Evolutionary conservation across 1,140 invertebrate genomes (phyloP).

Genomic region (Drosophila sechellia): DNA sequence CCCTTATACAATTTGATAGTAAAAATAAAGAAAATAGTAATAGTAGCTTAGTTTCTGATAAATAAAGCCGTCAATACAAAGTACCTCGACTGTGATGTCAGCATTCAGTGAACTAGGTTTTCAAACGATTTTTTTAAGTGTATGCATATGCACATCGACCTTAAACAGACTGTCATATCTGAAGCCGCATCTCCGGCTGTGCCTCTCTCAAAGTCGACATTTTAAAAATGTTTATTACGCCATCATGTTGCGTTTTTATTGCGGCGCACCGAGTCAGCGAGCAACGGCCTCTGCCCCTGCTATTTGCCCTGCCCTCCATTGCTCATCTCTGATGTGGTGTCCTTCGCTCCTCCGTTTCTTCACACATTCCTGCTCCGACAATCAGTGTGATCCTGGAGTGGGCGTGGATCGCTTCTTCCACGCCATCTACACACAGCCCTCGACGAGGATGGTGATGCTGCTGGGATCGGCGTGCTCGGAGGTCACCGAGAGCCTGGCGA

Average conservation of each 20-base stretch:
- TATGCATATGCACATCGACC: constrained; percentile 30
- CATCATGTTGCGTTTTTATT: constrained; percentile 73
- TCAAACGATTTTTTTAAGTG: constrained; percentile 4
- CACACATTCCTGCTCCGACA: neutral
- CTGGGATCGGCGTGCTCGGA: constrained; percentile 95
- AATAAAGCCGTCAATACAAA: too few species aligned
- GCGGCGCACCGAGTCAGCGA: constrained; percentile 37
- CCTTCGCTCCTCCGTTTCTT: neutral
- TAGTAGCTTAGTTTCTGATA: neutral
- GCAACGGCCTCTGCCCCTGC: constrained; percentile 17
- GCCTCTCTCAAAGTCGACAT: constrained; percentile 71
- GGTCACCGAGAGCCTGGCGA: constrained; percentile 94
- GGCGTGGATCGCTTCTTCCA: constrained; percentile 96
- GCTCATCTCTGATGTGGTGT: constrained; percentile 3
- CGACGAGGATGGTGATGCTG: constrained; percentile 90
- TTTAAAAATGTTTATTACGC: constrained; percentile 81
- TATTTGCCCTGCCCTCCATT: neutral
- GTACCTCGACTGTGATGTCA: neutral
- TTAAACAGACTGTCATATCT: constrained; percentile 47
- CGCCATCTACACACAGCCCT: constrained; percentile 91
- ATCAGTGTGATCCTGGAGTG: constrained; percentile 94
- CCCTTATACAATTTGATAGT: too few species aligned
- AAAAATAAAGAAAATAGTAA: too few species aligned
- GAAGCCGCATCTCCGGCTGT: constrained; percentile 38
- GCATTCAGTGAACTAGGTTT: neutral